A percentile compares a stretch with the other conserved stretches of the same genome.
phyloP scores from a whole-genome alignment of 2,888 invertebrate species.

The Synergus gifuensis region DNA sequence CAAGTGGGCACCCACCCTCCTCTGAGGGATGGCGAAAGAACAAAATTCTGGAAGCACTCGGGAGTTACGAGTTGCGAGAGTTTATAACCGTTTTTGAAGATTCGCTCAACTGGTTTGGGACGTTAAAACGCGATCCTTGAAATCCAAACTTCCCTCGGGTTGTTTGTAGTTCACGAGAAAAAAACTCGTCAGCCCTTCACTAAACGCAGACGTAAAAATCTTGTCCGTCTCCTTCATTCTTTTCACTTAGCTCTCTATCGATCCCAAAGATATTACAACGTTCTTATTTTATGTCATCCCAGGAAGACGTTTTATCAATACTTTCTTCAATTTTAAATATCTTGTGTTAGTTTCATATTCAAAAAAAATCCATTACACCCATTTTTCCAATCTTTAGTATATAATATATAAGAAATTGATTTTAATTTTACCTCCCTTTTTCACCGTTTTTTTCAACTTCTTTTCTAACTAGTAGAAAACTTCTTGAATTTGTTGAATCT shows the following conservation, averaged over 20 bases:
- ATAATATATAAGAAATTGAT: no score
- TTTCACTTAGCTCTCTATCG: conserved; percentile 18
- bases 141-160: conserved; percentile 31
- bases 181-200: conserved; percentile 38
- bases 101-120: conserved; percentile 30
- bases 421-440: no score
- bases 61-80: background rate
- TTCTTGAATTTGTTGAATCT: no score
- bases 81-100: conserved; percentile 42
- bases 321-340: background rate
- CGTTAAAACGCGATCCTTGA: conserved; percentile 25
- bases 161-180: conserved; percentile 17
- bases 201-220: conserved; percentile 23
- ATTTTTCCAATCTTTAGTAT: no score
- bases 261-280: background rate
- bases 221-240: conserved; percentile 21
- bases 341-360: background rate
- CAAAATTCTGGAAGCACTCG: conserved; percentile 26
- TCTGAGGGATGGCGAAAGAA: conserved; percentile 4
- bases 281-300: conserved; percentile 7
- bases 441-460: no score
- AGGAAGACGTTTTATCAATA: background rate
- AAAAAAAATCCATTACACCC: no score
- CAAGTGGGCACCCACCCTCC: conserved; percentile 24
- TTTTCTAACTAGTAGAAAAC: no score